These are phyloP conservation scores for Girardinichthys multiradiatus DNA, from an alignment of 2,113 vertebrate species.

Conservation along the genomic window DNA sequence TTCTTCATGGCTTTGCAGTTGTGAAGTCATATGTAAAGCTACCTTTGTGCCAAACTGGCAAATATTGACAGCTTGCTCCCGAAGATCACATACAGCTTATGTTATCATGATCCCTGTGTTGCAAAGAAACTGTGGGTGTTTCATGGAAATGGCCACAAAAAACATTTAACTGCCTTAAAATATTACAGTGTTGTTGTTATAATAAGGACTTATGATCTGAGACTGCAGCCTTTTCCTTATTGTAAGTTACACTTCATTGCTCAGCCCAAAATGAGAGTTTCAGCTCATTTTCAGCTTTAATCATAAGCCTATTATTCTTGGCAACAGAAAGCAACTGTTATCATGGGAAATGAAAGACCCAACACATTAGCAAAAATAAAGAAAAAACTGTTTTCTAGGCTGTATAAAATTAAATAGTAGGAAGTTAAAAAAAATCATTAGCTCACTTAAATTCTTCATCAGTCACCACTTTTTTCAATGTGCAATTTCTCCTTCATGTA, in stretches of 20 bases:
- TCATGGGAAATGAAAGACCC: background rate
- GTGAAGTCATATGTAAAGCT: too few species aligned
- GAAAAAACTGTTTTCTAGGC: background rate
- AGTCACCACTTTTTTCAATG: background rate
- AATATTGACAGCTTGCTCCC: too few species aligned
- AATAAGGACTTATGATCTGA: background rate
- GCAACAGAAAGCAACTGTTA: background rate
- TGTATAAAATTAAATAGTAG: background rate
- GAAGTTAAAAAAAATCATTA: background rate
- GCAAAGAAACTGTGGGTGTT: too few species aligned
- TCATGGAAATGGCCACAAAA: too few species aligned
- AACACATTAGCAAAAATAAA: background rate
- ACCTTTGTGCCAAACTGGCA: too few species aligned
- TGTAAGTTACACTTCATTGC: background rate
- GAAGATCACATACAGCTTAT: too few species aligned
- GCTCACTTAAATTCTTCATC: too few species aligned
- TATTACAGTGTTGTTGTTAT: background rate
- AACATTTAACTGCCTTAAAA: too few species aligned
- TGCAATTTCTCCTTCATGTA: too few species aligned
- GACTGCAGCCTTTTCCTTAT: background rate
- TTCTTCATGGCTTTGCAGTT: background rate
- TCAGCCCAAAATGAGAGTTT: background rate
- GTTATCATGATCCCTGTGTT: too few species aligned
- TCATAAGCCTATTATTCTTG: background rate
- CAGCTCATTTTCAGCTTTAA: background rate